phyloP scores from a whole-genome alignment of 2,797 vertebrate species.

The Chanos chanos region DNA sequence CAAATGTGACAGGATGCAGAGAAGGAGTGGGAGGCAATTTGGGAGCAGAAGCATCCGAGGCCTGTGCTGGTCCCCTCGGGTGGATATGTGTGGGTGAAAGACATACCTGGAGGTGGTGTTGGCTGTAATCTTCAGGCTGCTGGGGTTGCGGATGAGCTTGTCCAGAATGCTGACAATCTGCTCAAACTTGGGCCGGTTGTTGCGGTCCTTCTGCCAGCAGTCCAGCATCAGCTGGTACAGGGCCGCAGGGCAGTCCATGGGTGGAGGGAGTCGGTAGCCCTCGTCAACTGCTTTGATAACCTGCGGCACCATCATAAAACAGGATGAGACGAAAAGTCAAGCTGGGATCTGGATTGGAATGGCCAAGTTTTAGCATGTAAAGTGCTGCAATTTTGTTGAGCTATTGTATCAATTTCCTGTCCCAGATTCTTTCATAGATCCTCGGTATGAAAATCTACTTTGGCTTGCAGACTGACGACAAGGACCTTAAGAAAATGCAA shows the following conservation, averaged over 20 bases:
- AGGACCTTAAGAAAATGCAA: constrained; percentile 13
- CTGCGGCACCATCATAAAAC: constrained; percentile 57
- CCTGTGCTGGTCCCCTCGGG: neutral
- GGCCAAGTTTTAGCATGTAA: neutral
- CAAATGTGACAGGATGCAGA: constrained; percentile 19
- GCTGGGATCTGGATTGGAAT: neutral
- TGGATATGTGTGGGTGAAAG: neutral
- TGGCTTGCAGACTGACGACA: neutral
- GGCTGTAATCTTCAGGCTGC: constrained; percentile 93
- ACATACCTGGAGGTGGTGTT: constrained; percentile 90
- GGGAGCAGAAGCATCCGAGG: neutral
- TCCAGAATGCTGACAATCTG: constrained; percentile 98
- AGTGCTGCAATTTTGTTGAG: neutral
- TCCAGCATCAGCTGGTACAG: constrained; percentile 98
- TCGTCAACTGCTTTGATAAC: constrained; percentile 99
- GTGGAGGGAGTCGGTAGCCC: constrained; percentile 93
- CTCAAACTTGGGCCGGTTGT: constrained; percentile 97
- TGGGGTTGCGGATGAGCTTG: constrained; percentile 95
- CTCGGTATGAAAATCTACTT: neutral
- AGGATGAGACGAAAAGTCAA: neutral
- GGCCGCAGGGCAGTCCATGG: constrained; percentile 97
- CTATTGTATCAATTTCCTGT: constrained; percentile 25
- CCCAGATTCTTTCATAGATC: neutral
- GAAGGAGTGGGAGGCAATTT: neutral
- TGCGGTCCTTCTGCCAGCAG: constrained; percentile 98